Conservation (phyloP, 1,140 invertebrate species). For the Sitobion miscanthi region DNA sequence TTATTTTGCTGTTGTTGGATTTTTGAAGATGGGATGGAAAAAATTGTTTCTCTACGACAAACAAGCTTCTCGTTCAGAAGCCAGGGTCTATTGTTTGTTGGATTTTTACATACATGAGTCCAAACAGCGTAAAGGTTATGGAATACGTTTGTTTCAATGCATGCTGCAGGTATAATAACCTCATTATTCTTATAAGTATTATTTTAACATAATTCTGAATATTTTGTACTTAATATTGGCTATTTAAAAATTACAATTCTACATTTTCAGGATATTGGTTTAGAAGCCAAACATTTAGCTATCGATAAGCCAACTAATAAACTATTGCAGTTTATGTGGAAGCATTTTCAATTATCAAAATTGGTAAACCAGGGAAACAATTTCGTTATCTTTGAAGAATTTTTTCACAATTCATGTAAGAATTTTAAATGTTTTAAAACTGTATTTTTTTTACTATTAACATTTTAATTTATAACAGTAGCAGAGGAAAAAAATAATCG, state of each 20-base stretch:
- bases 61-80: constrained; percentile 72
- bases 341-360: constrained; percentile 78
- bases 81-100: constrained; percentile 79
- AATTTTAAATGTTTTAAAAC: neutral
- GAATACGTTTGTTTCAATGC: constrained; percentile 78
- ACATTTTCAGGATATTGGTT: constrained; percentile 69
- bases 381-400: constrained; percentile 85
- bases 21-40: constrained; percentile 85
- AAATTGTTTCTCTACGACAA: constrained; percentile 83
- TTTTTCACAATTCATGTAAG: constrained; percentile 67
- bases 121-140: constrained; percentile 78
- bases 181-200: neutral
- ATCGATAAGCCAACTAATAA: constrained; percentile 90
- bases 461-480: neutral
- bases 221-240: neutral
- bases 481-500: neutral
- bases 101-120: constrained; percentile 88
- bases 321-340: constrained; percentile 82
- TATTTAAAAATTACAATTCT: neutral
- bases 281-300: constrained; percentile 76
- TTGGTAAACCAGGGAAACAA: constrained; percentile 85
- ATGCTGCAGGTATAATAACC: constrained; percentile 71
- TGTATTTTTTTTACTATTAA: neutral
- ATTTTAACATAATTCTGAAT: neutral
- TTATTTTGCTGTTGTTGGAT: constrained; percentile 68